A percentile compares a stretch with the other conserved stretches of the same genome.
phyloP scores from a whole-genome alignment of 2,888 invertebrate genomes.

The Dichetophora obliterata region DNA sequence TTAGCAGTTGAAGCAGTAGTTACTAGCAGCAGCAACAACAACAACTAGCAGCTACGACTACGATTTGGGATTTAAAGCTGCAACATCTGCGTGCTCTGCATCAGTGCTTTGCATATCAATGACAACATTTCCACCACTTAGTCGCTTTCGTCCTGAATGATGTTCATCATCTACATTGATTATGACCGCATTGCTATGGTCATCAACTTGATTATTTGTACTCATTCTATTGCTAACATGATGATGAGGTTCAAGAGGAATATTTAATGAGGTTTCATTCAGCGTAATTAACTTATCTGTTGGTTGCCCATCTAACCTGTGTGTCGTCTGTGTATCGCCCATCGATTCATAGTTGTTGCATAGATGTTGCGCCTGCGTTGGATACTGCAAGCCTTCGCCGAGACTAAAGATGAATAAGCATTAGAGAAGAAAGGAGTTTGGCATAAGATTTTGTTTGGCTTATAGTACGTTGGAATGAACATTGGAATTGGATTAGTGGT shows the following conservation, averaged over 20 bases:
- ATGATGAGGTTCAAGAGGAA: slow-evolving; percentile 47
- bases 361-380: slow-evolving; percentile 81
- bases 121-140: slow-evolving; percentile 52
- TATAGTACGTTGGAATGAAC: background rate
- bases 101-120: slow-evolving; percentile 50
- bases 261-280: slow-evolving; percentile 57
- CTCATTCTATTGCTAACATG: slow-evolving; percentile 26
- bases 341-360: slow-evolving; percentile 86
- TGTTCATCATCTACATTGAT: slow-evolving; percentile 43
- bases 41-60: slow-evolving; percentile 35
- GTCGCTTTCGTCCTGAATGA: slow-evolving; percentile 24
- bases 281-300: slow-evolving; percentile 67
- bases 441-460: slow-evolving; percentile 25
- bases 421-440: slow-evolving; percentile 28
- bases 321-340: slow-evolving; percentile 76
- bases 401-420: slow-evolving; percentile 73
- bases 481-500: background rate
- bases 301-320: slow-evolving; percentile 78
- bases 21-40: slow-evolving; percentile 33
- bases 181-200: slow-evolving; percentile 46
- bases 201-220: slow-evolving; percentile 24
- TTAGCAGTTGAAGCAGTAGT: background rate
- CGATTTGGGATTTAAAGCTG: slow-evolving; percentile 36
- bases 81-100: slow-evolving; percentile 16
- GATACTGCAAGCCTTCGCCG: slow-evolving; percentile 90